Conservation (phyloP, 1,140 invertebrate species). For the Ladona fulva region DNA sequence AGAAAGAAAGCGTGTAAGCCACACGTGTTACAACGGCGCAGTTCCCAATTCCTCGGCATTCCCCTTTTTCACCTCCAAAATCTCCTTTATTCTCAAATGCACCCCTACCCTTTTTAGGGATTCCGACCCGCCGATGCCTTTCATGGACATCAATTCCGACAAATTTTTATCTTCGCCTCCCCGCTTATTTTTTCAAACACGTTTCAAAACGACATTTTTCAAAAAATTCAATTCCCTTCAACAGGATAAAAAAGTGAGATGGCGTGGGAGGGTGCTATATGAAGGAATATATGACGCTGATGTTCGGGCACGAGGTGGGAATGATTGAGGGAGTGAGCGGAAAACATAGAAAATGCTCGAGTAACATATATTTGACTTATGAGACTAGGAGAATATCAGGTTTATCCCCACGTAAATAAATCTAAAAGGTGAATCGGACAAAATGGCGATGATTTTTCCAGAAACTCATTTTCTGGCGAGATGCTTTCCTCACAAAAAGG, state of each 20-base stretch:
- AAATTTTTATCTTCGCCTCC: background rate
- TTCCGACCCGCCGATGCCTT: background rate
- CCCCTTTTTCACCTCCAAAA: background rate
- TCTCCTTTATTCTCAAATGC: background rate
- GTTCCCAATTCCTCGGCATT: background rate
- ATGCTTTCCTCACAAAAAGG: no score
- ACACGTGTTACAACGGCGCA: background rate
- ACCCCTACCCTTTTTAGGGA: background rate
- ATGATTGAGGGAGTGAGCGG: background rate
- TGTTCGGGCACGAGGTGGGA: background rate
- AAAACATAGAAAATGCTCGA: no score
- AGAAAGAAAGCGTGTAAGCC: constrained; percentile 8
- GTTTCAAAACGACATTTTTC: background rate
- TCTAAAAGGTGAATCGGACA: no score
- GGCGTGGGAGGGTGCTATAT: background rate
- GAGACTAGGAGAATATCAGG: no score
- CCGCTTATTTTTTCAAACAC: background rate
- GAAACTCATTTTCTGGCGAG: no score
- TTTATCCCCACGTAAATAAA: no score
- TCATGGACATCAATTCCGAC: background rate
- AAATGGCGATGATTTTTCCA: no score
- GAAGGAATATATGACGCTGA: background rate
- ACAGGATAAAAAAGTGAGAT: background rate
- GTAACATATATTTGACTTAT: no score
- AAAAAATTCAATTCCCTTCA: constrained; percentile 6